Evolutionary conservation across 2,113 vertebrate genomes (phyloP), one percentile per base, ranked within the genome.

Genomic region (Chaetops frenatus): DNA sequence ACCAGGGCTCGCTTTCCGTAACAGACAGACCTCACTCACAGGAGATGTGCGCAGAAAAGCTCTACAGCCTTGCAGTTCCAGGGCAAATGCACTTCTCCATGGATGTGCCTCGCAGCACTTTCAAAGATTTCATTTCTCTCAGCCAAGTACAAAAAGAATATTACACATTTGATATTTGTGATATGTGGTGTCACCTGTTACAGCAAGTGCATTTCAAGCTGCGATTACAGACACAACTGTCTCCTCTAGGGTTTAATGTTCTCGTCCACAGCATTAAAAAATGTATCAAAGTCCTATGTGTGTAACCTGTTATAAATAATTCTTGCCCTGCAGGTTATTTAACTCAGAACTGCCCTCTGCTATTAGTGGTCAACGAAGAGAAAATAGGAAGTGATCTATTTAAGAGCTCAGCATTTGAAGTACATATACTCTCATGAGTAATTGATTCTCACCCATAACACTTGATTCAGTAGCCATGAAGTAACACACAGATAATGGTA

Each of bases 271-370:
- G 60, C 62, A 47, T 27, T 87, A 76, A 95, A 92, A 88, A 86
- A 77, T 36, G 28, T 57, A 89, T 94, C 74, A 35, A 91, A 95
- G 73, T 56, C 65, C 62, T 57, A 4, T 15, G 56, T 2, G 5
- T 86, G 53, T 67, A 76, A 87, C 76, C 36, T 81, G 61, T 58
- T 42, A 84, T 86, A 93, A 95, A 84, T 94, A 83, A 86, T 81
- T 92, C n/a, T 76, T 89, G 22, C 74, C 90, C 76, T 71, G 56
- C 50, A 66, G 58, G 77, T 90, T 88, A 82, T 84, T 94, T 86
- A 87, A 89, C 64, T 95, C 77, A 83, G 79, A 94, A 40, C 61
- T 88, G 48, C 85, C 69, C 81, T 76, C 54, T 77, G 54, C 71
- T 90, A 81, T 92, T 80, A 96, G 60, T 50, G 61, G 56, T 81